phyloP scores from a whole-genome alignment of 2,888 invertebrate species.

The Liodrosophila aerea region DNA sequence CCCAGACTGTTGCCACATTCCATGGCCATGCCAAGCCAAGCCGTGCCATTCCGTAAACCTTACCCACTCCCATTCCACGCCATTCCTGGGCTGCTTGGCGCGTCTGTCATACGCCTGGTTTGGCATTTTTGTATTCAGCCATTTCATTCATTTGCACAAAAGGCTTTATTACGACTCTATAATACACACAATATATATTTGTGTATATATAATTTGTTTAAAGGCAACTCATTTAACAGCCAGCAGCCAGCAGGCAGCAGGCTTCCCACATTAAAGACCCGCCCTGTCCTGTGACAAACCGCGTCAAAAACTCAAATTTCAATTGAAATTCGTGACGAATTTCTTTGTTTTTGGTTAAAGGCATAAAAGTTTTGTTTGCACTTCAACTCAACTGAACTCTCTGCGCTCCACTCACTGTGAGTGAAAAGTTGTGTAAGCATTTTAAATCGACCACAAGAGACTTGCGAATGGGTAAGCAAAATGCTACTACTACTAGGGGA shows the following conservation, averaged over 20 bases:
- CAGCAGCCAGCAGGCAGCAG: not conserved
- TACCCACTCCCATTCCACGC: conserved; percentile 1
- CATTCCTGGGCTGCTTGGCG: conserved; percentile 11
- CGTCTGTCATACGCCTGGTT: conserved; percentile 52
- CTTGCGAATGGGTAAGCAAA: conserved; percentile 24
- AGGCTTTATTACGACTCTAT: conserved; percentile 29
- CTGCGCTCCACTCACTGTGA: conserved; percentile 19
- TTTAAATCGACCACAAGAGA: conserved; percentile 52
- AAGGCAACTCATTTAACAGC: conserved; percentile 9
- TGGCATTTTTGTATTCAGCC: conserved; percentile 49
- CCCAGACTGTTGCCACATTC: conserved; percentile 46
- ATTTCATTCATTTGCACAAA: conserved; percentile 44
- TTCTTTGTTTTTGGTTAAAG: conserved; percentile 49
- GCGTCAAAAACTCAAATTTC: conserved; percentile 10
- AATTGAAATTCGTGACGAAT: conserved; percentile 52
- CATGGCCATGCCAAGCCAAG: conserved; percentile 8
- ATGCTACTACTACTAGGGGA: too few relatives aligned
- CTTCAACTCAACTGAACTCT: conserved; percentile 52
- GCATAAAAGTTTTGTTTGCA: conserved; percentile 68
- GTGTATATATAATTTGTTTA: conserved; percentile 41
- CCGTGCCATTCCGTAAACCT: not conserved
- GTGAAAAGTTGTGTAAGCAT: conserved; percentile 73
- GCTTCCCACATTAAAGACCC: not conserved
- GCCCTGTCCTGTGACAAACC: not conserved
- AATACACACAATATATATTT: conserved; percentile 13